These are phyloP conservation scores for Muscidifurax raptorellus DNA, from an alignment of 1,140 invertebrate species.

Conservation along the genomic window DNA sequence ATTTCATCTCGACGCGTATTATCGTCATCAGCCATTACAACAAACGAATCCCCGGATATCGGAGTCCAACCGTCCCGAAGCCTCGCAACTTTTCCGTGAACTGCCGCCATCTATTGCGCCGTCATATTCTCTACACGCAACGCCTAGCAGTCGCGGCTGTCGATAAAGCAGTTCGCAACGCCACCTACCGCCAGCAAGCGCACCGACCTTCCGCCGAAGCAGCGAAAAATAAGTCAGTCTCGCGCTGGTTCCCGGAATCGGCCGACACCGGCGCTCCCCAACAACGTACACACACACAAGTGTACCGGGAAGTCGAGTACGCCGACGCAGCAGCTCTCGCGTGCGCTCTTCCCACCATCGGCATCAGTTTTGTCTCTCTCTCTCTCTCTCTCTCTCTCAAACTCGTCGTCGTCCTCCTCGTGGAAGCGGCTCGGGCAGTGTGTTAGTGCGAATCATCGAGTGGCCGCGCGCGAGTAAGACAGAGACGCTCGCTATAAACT, in stretches of 20 bases:
- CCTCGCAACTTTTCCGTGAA: background rate
- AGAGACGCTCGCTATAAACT: background rate
- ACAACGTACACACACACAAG: background rate
- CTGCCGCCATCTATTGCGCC: background rate
- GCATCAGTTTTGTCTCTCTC: background rate
- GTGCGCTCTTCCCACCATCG: slow-evolving; percentile 6
- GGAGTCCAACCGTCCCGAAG: background rate
- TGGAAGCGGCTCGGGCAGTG: background rate
- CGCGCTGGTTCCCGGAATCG: background rate
- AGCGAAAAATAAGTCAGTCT: too few species aligned
- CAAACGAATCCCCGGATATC: too few species aligned
- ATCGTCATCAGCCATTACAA: too few species aligned
- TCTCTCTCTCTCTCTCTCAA: background rate
- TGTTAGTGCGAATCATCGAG: background rate
- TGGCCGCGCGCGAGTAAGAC: background rate
- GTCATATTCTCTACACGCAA: too few species aligned
- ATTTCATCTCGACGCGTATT: too few species aligned
- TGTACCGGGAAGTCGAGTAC: background rate
- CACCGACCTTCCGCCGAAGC: background rate
- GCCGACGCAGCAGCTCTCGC: background rate
- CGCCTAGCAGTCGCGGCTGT: too few species aligned
- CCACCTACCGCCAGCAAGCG: background rate
- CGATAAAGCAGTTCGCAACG: background rate
- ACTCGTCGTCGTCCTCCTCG: background rate
- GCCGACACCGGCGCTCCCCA: background rate